These are phyloP conservation scores for Solen grandis DNA, from an alignment of 1,140 invertebrate genomes.

Conservation along the genomic window DNA sequence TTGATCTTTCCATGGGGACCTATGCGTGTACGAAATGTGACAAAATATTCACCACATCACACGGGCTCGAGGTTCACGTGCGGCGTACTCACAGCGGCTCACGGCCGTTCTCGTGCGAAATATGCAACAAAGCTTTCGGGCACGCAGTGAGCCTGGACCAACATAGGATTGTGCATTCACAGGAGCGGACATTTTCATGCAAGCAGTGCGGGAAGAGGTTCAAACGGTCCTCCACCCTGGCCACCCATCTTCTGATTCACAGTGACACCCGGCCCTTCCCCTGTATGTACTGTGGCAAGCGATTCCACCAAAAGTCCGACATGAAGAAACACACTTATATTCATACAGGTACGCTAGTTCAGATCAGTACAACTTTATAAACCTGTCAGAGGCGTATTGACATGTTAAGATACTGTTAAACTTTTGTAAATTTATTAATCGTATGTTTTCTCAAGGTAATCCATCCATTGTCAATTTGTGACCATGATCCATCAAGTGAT, in stretches of 20 bases:
- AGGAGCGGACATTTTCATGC: conserved; percentile 96
- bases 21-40: conserved; percentile 98
- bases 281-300: conserved; percentile 90
- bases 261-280: conserved; percentile 89
- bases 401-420: no score
- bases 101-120: conserved; percentile 95
- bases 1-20: conserved; percentile 75
- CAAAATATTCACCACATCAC: conserved; percentile 97
- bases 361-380: neutral
- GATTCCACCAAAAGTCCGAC: conserved; percentile 99
- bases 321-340: conserved; percentile 99
- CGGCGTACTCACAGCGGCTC: conserved; percentile 95
- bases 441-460: neutral
- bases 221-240: conserved; percentile 97
- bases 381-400: no score
- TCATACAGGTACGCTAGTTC: conserved; percentile 93
- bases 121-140: conserved; percentile 98
- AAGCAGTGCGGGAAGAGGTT: conserved; percentile 98
- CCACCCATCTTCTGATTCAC: conserved; percentile 99
- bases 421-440: conserved; percentile 2
- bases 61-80: conserved; percentile 95
- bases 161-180: conserved; percentile 92
- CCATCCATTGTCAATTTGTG: no score
- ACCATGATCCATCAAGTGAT: no score
- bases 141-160: conserved; percentile 97